phyloP scores from a whole-genome alignment of 2,797 vertebrate genomes.

The Sciurus carolinensis region DNA sequence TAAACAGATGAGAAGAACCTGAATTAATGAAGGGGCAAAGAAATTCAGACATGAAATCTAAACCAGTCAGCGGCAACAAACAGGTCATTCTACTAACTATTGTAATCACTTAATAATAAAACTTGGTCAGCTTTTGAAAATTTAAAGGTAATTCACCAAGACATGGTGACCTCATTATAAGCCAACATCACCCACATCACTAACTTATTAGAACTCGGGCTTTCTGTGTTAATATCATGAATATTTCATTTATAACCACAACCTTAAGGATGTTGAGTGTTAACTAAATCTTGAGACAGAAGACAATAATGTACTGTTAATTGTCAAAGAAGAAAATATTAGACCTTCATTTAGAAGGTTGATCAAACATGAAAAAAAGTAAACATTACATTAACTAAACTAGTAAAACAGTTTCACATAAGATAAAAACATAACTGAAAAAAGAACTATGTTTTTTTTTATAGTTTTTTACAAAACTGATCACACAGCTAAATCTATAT shows the following conservation, averaged over 20 bases:
- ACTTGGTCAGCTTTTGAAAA: neutral
- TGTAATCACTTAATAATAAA: conserved; percentile 17
- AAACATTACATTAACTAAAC: neutral
- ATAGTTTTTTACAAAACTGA: neutral
- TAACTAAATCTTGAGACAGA: neutral
- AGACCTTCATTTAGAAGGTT: conserved; percentile 43
- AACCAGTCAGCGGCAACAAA: neutral
- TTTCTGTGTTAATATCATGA: neutral
- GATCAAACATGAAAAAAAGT: neutral
- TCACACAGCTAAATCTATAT: neutral
- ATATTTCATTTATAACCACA: conserved; percentile 19
- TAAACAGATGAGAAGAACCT: conserved; percentile 46
- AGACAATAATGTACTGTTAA: neutral
- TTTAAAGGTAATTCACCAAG: conserved; percentile 5
- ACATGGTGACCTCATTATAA: neutral
- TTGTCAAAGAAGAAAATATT: neutral
- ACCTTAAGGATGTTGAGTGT: neutral
- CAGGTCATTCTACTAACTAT: neutral
- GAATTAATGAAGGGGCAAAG: neutral
- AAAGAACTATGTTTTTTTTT: neutral
- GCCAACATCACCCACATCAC: neutral
- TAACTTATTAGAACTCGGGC: neutral
- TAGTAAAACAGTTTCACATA: neutral
- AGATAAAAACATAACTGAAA: conserved; percentile 19
- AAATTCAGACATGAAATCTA: conserved; percentile 47